These are phyloP conservation scores for Trinorchestia longiramus DNA, from an alignment of 1,140 invertebrate species.

Conservation along the genomic window DNA sequence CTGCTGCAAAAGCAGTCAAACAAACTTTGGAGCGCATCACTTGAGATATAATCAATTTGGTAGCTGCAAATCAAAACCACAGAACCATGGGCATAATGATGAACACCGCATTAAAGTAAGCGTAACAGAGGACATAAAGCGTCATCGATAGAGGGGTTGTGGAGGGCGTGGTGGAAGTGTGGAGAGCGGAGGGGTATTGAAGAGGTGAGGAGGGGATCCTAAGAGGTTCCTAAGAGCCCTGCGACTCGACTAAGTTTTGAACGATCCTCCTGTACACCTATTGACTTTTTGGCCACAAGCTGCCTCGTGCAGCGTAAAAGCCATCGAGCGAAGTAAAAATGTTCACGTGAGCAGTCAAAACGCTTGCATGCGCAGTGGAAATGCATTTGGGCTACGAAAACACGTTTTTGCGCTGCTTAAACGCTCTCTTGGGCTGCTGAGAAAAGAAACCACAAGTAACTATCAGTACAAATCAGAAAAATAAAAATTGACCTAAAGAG, in stretches of 20 bases:
- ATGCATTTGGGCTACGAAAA: background rate
- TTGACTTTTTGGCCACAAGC: constrained; percentile 26
- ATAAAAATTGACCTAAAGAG: background rate
- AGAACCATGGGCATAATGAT: background rate
- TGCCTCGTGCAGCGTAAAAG: background rate
- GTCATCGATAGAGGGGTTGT: constrained; percentile 31
- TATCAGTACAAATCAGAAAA: background rate
- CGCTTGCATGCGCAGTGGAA: background rate
- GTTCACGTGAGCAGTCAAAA: background rate
- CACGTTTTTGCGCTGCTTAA: background rate
- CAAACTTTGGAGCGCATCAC: too few relatives aligned
- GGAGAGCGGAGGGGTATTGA: background rate
- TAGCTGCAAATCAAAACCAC: background rate
- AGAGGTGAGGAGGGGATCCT: background rate
- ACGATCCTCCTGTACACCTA: constrained; percentile 12
- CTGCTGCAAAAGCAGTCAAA: too few relatives aligned
- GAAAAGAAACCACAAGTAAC: too few relatives aligned
- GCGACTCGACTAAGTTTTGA: constrained; percentile 43
- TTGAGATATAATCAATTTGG: too few relatives aligned
- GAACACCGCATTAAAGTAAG: background rate
- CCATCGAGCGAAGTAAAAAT: background rate
- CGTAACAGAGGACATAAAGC: background rate
- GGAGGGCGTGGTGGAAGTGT: background rate
- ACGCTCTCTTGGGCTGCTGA: background rate
- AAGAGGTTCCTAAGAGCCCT: constrained; percentile 53